Conservation (phyloP, 1,140 invertebrate genomes). For the Drosophila lacteicornis region DNA sequence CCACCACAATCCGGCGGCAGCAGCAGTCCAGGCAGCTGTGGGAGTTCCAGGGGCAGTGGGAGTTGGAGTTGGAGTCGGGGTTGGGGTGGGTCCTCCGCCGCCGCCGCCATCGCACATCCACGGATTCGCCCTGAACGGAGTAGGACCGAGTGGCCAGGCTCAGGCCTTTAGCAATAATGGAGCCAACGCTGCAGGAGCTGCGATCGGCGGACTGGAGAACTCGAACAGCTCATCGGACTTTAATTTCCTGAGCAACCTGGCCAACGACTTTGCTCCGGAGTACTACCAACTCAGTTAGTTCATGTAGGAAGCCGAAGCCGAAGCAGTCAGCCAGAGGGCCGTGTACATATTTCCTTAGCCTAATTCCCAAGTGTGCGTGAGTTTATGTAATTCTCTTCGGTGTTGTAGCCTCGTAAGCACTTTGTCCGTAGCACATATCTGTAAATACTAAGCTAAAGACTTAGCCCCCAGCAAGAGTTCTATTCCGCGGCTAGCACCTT, state of each 20-base stretch:
- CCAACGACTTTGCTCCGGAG: conserved; percentile 95
- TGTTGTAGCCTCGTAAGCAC: conserved; percentile 35
- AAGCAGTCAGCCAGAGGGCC: conserved; percentile 16
- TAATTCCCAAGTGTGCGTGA: conserved; percentile 39
- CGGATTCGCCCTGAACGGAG: conserved; percentile 58
- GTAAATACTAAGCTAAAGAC: conserved; percentile 32
- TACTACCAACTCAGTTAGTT: conserved; percentile 89
- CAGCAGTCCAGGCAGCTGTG: conserved; percentile 22
- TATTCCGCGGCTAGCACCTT: conserved; percentile 27
- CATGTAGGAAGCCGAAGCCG: conserved; percentile 40
- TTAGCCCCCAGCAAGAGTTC: conserved; percentile 20
- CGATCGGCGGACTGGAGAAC: conserved; percentile 87
- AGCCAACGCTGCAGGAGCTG: conserved; percentile 34
- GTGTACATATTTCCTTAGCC: conserved; percentile 66
- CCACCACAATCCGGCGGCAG: conserved; percentile 82
- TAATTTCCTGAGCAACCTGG: conserved; percentile 95
- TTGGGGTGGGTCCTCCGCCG: conserved; percentile 44
- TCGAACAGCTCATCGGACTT: conserved; percentile 96
- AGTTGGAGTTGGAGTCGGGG: conserved; percentile 34
- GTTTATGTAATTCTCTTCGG: conserved; percentile 39
- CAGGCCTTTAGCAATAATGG: conserved; percentile 62
- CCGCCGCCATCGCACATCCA: conserved; percentile 59
- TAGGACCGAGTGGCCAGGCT: conserved; percentile 45
- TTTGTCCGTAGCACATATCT: conserved; percentile 53
- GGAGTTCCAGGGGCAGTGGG: conserved; percentile 38